Evolutionary conservation across 1,140 invertebrate genomes (phyloP).

Genomic region (Ceratina australensis): DNA sequence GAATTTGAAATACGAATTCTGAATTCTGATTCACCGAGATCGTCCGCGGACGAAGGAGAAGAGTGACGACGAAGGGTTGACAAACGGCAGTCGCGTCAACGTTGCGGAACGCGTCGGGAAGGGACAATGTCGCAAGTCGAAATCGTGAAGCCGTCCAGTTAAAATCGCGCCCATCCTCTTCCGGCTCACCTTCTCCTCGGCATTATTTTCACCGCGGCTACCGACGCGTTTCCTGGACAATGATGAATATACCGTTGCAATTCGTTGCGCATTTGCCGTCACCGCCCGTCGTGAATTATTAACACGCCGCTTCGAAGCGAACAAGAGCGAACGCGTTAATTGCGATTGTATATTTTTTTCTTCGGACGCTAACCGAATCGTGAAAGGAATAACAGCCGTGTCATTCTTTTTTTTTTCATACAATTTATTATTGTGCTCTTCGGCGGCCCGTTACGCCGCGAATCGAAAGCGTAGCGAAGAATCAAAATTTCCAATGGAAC

Average conservation of each 20-base stretch:
- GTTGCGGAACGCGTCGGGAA: not conserved
- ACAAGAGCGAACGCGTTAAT: too few species aligned
- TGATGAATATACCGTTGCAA: slow-evolving; percentile 11
- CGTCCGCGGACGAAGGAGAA: not conserved
- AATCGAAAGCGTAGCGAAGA: not conserved
- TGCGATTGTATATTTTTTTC: too few species aligned
- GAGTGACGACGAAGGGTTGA: not conserved
- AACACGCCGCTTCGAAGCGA: too few species aligned
- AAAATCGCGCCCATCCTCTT: slow-evolving; percentile 75
- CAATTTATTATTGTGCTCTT: too few species aligned
- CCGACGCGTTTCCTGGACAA: slow-evolving; percentile 8
- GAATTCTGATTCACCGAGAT: not conserved
- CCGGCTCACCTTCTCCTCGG: slow-evolving; percentile 56
- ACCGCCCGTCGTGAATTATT: too few species aligned
- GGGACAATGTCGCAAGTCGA: not conserved
- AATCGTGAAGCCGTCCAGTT: slow-evolving; percentile 53
- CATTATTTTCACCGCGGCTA: slow-evolving; percentile 4
- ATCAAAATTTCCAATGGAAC: slow-evolving; percentile 14
- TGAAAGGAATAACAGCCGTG: too few species aligned
- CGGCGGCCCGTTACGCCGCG: not conserved
- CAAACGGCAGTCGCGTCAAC: slow-evolving; percentile 19
- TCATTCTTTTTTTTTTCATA: not conserved
- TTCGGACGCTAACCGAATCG: too few species aligned
- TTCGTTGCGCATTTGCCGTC: not conserved
- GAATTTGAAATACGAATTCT: not conserved